phyloP scores from a whole-genome alignment of 1,140 invertebrate genomes.

The Bombus ignitus region DNA sequence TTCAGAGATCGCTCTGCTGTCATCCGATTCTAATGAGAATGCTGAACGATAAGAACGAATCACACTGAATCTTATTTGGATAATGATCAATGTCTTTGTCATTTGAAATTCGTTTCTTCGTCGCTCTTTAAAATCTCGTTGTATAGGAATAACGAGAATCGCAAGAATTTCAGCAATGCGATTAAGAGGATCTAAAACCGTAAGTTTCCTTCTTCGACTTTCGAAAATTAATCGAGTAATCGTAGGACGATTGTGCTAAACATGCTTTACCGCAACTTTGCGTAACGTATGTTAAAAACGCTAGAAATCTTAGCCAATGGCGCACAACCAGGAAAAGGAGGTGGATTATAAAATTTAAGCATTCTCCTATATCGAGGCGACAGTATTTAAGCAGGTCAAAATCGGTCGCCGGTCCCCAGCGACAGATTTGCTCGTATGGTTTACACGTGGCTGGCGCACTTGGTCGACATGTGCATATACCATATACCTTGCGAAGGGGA shows the following conservation, averaged over 20 bases:
- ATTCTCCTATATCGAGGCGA: not conserved
- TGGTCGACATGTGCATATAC: not conserved
- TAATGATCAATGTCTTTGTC: too few relatives aligned
- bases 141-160: too few relatives aligned
- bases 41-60: not conserved
- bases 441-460: not conserved
- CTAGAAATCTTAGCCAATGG: not conserved
- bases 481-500: not conserved
- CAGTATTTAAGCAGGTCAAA: not conserved
- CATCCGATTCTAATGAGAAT: not conserved
- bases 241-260: not conserved
- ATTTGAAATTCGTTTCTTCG: too few relatives aligned
- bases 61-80: too few relatives aligned
- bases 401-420: not conserved
- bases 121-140: too few relatives aligned
- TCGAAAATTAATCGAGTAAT: not conserved
- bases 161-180: too few relatives aligned
- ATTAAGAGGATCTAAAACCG: too few relatives aligned
- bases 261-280: too few relatives aligned
- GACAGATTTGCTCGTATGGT: not conserved
- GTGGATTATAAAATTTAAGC: not conserved
- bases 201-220: too few relatives aligned
- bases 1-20: not conserved
- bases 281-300: not conserved
- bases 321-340: too few relatives aligned